Conservation (phyloP, 1,140 invertebrate genomes). For the Dendrolimus punctatus region DNA sequence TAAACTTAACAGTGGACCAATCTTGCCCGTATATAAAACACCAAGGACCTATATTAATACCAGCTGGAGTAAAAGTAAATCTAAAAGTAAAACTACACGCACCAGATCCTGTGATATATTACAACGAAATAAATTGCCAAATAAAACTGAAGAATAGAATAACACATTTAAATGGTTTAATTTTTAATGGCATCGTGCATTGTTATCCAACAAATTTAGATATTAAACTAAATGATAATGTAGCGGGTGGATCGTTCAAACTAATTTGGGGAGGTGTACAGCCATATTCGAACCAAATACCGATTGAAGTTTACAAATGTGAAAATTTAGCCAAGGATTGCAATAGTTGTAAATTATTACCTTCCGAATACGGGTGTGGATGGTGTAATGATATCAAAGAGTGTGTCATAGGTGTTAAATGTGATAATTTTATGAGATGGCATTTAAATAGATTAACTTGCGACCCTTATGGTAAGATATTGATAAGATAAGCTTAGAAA, state of each 20-base stretch:
- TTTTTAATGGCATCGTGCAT: conserved; percentile 21
- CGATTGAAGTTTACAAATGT: conserved; percentile 22
- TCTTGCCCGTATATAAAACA: conserved; percentile 22
- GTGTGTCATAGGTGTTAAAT: conserved; percentile 27
- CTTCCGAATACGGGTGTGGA: conserved; percentile 26
- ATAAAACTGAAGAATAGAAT: conserved; percentile 21
- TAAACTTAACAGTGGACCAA: background rate
- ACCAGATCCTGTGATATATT: conserved; percentile 24
- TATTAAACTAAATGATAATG: conserved; percentile 5
- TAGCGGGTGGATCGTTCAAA: conserved; percentile 16
- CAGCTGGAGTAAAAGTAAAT: conserved; percentile 20
- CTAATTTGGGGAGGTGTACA: conserved; percentile 30
- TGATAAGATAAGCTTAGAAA: conserved; percentile 9
- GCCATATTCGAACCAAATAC: conserved; percentile 28
- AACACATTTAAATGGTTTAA: conserved; percentile 24
- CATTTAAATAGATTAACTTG: conserved; percentile 24
- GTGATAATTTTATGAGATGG: conserved; percentile 26
- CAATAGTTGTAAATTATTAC: conserved; percentile 20
- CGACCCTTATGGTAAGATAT: conserved; percentile 13
- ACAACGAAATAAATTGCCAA: conserved; percentile 32
- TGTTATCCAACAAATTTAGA: conserved; percentile 26
- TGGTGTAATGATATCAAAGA: conserved; percentile 23
- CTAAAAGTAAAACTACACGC: conserved; percentile 27
- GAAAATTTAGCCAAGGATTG: conserved; percentile 18
- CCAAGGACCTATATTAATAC: conserved; percentile 21